Evolutionary conservation across 1,140 invertebrate species (phyloP).

Genomic region (Stegodyphus dumicola): DNA sequence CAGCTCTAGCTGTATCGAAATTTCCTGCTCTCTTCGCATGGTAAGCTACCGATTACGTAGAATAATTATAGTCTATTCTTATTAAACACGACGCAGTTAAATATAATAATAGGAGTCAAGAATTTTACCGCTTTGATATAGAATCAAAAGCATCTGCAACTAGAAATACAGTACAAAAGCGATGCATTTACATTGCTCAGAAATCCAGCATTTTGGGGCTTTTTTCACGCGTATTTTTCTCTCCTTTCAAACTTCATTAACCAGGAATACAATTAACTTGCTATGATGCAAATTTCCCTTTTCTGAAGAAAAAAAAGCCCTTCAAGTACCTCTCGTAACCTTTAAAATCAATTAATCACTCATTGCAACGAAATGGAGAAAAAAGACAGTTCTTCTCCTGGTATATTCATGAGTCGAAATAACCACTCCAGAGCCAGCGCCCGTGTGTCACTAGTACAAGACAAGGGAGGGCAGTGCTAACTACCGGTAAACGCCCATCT

Average conservation of each 20-base stretch:
- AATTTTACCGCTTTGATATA: too few relatives aligned
- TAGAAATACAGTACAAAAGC: too few relatives aligned
- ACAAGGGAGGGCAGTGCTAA: constrained; percentile 59
- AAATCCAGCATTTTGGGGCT: background rate
- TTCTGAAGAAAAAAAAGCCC: constrained; percentile 33
- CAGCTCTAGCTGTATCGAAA: too few relatives aligned
- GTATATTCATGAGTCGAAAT: constrained; percentile 59
- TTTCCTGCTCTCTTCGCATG: too few relatives aligned
- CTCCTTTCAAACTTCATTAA: constrained; percentile 56
- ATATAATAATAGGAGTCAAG: too few relatives aligned
- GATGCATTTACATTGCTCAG: too few relatives aligned
- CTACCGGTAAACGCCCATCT: constrained; percentile 59
- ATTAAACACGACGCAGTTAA: too few relatives aligned
- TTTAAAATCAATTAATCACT: constrained; percentile 61
- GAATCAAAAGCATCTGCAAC: too few relatives aligned
- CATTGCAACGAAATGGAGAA: constrained; percentile 20
- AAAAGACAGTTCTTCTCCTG: constrained; percentile 38
- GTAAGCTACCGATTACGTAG: too few relatives aligned
- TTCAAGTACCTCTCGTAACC: constrained; percentile 51
- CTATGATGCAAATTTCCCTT: constrained; percentile 55
- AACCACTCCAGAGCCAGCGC: constrained; percentile 49
- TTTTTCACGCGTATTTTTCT: constrained; percentile 5
- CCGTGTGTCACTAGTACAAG: constrained; percentile 59
- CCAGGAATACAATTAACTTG: constrained; percentile 52
- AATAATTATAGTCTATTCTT: too few relatives aligned